Evolutionary conservation across 2,888 invertebrate species (phyloP), one percentile per base, ranked within the genome.

Genomic region (Mythimna vitellina): DNA sequence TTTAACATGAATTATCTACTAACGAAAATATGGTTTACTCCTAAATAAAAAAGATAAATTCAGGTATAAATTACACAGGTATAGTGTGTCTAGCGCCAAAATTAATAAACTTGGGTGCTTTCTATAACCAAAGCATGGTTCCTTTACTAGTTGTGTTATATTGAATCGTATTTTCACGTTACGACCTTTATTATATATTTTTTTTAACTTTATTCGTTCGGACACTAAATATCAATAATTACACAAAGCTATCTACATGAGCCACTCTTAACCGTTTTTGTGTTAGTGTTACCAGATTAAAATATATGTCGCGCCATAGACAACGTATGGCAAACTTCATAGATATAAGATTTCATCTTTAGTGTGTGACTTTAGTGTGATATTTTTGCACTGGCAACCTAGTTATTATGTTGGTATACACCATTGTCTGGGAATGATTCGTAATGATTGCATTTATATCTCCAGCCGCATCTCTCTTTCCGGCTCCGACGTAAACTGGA

Each of bases 201-300:
- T 42, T 90, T 89, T 92, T 92, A 70, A 78, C 79, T 86, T 86
- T 87, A 87, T 87, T 92, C 92, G 88, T 93, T 93, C 93, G 89
- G 93, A 95, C 92, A 94, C 95, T 95, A 96, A 93, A 95, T 94
- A 95, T 93, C 92, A 94, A 93, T 94, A 94, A 95, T 95, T 94
- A 95, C 94, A 95, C 95, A 92, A 95, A 96, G 96, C 96, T 96
- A 96, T 96, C 96, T 96, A 96, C 96, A 96, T 93, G 96, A 96
- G 95, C 95, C 94, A 92, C 92, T 91, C 91, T 89, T 90, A 86
- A 90, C 91, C 89, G 91, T 89, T 90, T 88, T 88, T 83, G 84
- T 81, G 84, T 83, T 87, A 77, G 86, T 89, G 88, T 89, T 89
- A 89, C 89, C 90, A 91, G 87, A 65, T 80, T 84, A 63, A 83